Evolutionary conservation across 2,797 vertebrate species (phyloP).

Genomic region (Molossus alvarezi): DNA sequence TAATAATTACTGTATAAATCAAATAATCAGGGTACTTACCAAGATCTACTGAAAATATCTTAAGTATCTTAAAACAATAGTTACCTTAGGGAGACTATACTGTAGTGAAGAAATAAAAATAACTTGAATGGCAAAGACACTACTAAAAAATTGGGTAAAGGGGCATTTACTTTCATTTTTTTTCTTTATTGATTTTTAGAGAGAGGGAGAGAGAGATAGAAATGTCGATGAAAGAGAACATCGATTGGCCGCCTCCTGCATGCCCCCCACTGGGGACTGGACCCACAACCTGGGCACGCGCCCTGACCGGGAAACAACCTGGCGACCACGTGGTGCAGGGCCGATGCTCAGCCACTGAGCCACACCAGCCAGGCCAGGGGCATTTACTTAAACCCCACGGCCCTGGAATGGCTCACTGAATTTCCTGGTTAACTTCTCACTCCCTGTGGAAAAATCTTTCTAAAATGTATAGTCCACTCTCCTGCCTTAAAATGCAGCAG

Average conservation of each 20-base stretch:
- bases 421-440: constrained; percentile 14
- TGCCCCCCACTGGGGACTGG: no score
- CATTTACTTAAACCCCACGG: constrained; percentile 21
- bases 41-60: constrained; percentile 51
- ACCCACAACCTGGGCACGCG: no score
- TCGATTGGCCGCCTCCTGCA: no score
- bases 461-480: neutral
- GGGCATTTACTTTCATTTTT: neutral
- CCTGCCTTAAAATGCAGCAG: neutral
- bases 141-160: constrained; percentile 38
- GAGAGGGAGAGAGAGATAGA: no score
- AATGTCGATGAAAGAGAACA: no score
- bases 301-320: no score
- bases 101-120: constrained; percentile 23
- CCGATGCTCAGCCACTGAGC: no score
- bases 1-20: constrained; percentile 33
- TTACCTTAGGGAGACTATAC: constrained; percentile 2
- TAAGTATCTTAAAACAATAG: constrained; percentile 7
- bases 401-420: neutral
- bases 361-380: neutral
- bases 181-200: no score
- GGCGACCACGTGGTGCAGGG: no score
- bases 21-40: constrained; percentile 33
- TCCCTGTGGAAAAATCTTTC: neutral
- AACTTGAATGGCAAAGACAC: constrained; percentile 10